Percentiles rank a stretch among this genome's conserved stretches.
Evolutionary conservation across 1,140 invertebrate genomes (phyloP).

Genomic region (Lepidurus arcticus): DNA sequence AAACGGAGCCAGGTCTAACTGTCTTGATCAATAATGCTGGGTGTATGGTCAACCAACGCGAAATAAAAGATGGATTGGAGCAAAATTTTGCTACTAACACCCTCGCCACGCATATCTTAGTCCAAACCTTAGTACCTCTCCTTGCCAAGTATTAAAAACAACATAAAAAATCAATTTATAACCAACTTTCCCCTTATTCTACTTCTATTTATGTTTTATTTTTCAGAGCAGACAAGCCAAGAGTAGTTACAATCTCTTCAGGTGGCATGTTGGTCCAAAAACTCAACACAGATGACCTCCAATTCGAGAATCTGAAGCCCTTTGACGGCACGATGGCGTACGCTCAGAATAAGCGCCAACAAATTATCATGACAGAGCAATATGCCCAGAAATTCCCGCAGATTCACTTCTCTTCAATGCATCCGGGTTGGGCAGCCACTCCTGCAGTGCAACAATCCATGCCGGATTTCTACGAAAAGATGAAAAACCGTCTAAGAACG

Average conservation of each 20-base stretch:
- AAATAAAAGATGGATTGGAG: conserved; percentile 47
- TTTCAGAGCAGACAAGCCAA: conserved; percentile 39
- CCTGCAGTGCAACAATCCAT: conserved; percentile 47
- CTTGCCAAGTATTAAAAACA: conserved; percentile 29
- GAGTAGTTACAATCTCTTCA: conserved; percentile 49
- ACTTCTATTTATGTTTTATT: conserved; percentile 32
- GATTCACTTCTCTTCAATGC: conserved; percentile 50
- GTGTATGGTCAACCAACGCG: conserved; percentile 47
- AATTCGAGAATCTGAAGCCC: conserved; percentile 45
- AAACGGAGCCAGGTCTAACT: conserved; percentile 43
- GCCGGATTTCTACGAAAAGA: conserved; percentile 49
- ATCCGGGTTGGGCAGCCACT: conserved; percentile 53
- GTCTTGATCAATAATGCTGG: conserved; percentile 53
- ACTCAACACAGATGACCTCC: conserved; percentile 47
- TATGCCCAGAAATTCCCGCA: conserved; percentile 46
- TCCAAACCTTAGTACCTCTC: conserved; percentile 43
- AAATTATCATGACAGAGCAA: conserved; percentile 46
- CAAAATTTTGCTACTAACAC: conserved; percentile 52
- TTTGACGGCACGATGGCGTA: conserved; percentile 51
- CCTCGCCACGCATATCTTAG: conserved; percentile 48
- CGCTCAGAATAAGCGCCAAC: conserved; percentile 53
- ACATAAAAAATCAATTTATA: neutral
- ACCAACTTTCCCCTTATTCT: conserved; percentile 2
- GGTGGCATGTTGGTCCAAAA: conserved; percentile 52
- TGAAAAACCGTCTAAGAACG: conserved; percentile 47